phyloP scores from a whole-genome alignment of 1,140 invertebrate genomes.

The Panagrolaimus sp. region DNA sequence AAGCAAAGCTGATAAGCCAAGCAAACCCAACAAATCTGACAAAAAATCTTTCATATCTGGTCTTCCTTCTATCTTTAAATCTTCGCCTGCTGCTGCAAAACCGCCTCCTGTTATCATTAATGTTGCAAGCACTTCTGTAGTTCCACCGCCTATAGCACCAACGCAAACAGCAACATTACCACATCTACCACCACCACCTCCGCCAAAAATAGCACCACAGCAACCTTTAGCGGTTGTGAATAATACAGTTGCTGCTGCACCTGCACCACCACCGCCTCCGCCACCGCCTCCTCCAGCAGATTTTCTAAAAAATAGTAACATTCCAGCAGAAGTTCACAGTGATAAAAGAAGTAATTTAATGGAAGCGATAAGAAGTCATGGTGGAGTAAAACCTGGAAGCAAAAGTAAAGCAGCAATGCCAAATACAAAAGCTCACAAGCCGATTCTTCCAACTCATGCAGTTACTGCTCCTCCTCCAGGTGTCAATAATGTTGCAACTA shows the following conservation, averaged over 20 bases:
- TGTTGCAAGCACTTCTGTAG: not conserved
- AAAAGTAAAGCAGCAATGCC: too few species aligned
- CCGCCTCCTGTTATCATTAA: too few species aligned
- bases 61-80: too few species aligned
- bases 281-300: slow-evolving; percentile 3
- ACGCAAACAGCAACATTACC: slow-evolving; percentile 10
- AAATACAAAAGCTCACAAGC: too few species aligned
- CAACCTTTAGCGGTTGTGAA: too few species aligned
- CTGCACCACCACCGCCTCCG: slow-evolving; percentile 2
- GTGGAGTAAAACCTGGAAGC: not conserved
- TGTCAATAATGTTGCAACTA: too few species aligned
- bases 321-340: too few species aligned
- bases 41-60: not conserved
- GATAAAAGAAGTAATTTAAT: not conserved
- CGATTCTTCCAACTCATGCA: too few species aligned
- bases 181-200: slow-evolving; percentile 4
- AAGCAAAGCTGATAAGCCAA: not conserved
- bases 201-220: not conserved
- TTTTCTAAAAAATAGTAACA: not conserved
- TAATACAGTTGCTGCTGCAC: slow-evolving; percentile 22
- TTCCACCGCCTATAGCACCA: not conserved
- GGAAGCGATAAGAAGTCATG: not conserved
- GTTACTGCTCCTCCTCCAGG: too few species aligned
- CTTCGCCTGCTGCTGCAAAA: too few species aligned
- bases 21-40: not conserved